Percentiles rank a stretch among this genome's conserved stretches.
Conservation (phyloP, 1,140 invertebrate genomes). For the Formica selysi region DNA sequence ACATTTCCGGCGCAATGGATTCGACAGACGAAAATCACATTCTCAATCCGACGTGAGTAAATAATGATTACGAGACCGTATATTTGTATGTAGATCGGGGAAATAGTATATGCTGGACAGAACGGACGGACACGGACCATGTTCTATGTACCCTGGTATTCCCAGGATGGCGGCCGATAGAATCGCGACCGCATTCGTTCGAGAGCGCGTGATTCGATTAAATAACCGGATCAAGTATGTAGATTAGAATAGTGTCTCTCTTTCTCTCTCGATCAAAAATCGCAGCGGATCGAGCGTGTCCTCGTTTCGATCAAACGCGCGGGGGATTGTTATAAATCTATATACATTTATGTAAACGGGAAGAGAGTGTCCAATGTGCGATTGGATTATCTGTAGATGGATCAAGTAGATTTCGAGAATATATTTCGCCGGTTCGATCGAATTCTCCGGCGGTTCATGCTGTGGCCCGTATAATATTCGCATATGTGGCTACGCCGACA, state of each 20-base stretch:
- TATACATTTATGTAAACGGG: constrained; percentile 43
- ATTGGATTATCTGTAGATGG: constrained; percentile 32
- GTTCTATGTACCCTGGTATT: constrained; percentile 37
- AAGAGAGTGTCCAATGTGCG: background rate
- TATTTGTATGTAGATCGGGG: constrained; percentile 58
- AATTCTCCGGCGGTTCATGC: constrained; percentile 34
- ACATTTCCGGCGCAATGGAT: background rate
- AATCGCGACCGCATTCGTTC: constrained; percentile 54
- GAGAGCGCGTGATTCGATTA: constrained; percentile 57
- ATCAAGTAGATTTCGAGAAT: constrained; percentile 32
- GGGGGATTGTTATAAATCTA: constrained; percentile 48
- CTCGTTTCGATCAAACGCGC: background rate
- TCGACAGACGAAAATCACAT: constrained; percentile 33
- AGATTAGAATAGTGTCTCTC: constrained; percentile 46
- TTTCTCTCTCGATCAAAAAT: constrained; percentile 10
- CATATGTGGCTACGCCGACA: constrained; percentile 14
- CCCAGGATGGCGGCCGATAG: constrained; percentile 42
- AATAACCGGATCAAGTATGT: constrained; percentile 61
- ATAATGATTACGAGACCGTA: constrained; percentile 54
- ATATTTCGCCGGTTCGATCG: constrained; percentile 18
- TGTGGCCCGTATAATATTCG: constrained; percentile 43
- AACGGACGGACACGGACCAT: background rate
- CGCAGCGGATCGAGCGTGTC: background rate
- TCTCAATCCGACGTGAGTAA: constrained; percentile 37
- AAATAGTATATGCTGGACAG: constrained; percentile 26